A percentile compares a stretch with the other conserved stretches of the same genome.
Conservation (phyloP, 2,888 invertebrate species). For the Brachynemurus nebulosus region DNA sequence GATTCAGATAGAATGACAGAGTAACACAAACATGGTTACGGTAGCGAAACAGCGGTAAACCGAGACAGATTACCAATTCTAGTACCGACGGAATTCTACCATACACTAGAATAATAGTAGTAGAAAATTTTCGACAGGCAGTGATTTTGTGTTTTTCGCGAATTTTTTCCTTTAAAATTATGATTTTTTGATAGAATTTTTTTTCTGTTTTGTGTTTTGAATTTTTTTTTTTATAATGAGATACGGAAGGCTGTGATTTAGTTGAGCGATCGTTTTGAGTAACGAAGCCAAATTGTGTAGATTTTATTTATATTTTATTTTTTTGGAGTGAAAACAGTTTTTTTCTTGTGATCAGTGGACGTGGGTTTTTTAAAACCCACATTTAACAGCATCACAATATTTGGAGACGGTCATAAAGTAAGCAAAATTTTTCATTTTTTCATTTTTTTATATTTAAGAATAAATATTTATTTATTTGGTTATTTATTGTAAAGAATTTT, state of each 20-base stretch:
- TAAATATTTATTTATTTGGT: background rate
- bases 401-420: slow-evolving; percentile 34
- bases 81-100: no score
- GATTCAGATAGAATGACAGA: background rate
- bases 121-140: no score
- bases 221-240: background rate
- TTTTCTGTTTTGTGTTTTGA: background rate
- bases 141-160: no score
- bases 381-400: slow-evolving; percentile 32
- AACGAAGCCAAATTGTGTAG: no score
- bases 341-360: background rate
- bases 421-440: slow-evolving; percentile 6
- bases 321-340: slow-evolving; percentile 1
- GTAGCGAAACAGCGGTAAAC: background rate
- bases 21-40: background rate
- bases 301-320: background rate
- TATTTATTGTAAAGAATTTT: no score
- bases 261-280: background rate
- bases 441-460: background rate
- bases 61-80: no score
- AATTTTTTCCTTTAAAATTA: no score
- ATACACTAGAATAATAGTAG: no score
- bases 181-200: background rate
- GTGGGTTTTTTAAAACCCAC: slow-evolving; percentile 21
- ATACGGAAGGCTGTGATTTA: no score